Evolutionary conservation across 1,140 invertebrate genomes (phyloP).

Genomic region (Octopus sinensis): DNA sequence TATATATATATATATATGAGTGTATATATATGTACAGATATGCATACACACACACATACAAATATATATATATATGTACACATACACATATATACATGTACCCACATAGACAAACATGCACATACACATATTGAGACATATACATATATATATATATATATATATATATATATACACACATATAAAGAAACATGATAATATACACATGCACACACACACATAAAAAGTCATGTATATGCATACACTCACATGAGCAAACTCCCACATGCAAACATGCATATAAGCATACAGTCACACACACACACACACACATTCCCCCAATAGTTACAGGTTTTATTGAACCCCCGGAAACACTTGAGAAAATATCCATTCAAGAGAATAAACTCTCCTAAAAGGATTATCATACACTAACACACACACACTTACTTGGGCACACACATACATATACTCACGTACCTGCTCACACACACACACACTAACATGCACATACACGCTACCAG

Average conservation of each 20-base stretch:
- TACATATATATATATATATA: not conserved
- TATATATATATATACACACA: not conserved
- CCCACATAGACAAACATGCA: not conserved
- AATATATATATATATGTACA: not conserved
- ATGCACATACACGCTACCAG: no score
- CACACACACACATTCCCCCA: not conserved
- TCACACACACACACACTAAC: no score
- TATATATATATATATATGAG: not conserved
- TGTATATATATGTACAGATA: not conserved
- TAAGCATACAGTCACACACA: not conserved
- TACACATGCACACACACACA: not conserved
- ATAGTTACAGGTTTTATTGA: no score
- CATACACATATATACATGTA: not conserved
- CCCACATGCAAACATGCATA: slow-evolving; percentile 13
- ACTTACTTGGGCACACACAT: no score
- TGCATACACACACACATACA: not conserved
- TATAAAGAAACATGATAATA: not conserved
- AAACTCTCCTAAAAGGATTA: no score
- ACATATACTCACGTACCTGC: no score
- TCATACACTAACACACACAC: no score
- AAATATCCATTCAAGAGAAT: no score
- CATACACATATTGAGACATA: not conserved
- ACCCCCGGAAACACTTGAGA: no score
- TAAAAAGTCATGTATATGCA: slow-evolving; percentile 15
- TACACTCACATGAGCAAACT: slow-evolving; percentile 10